Evolutionary conservation across 1,140 invertebrate genomes (phyloP).

Genomic region (Plutomurus gul): DNA sequence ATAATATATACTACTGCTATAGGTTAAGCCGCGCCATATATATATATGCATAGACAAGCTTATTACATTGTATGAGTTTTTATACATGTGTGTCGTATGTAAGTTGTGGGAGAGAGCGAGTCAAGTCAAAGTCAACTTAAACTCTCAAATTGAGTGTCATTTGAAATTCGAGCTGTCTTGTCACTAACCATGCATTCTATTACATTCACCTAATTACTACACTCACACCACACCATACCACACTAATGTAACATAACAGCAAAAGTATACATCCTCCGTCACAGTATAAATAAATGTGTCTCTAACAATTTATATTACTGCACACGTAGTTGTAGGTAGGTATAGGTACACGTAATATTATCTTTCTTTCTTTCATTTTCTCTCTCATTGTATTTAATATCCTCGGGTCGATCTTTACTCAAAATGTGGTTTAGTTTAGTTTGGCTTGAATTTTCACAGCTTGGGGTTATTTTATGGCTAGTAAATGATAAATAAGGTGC

Average conservation of each 20-base stretch:
- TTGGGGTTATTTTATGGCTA: constrained; percentile 6
- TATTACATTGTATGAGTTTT: no score
- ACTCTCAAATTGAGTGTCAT: constrained; percentile 30
- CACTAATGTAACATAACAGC: constrained; percentile 26
- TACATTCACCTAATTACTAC: constrained; percentile 51
- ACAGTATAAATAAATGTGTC: constrained; percentile 1
- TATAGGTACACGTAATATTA: background rate
- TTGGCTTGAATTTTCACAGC: background rate
- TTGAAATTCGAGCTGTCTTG: constrained; percentile 49
- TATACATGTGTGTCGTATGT: no score
- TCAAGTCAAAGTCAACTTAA: constrained; percentile 27
- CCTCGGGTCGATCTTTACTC: background rate
- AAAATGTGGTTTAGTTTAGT: background rate
- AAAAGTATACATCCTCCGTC: constrained; percentile 26
- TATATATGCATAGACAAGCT: no score
- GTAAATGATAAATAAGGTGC: constrained; percentile 24
- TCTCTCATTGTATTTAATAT: background rate
- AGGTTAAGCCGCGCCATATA: no score
- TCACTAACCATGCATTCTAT: constrained; percentile 52
- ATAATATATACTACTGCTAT: no score
- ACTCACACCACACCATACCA: constrained; percentile 41
- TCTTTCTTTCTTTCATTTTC: background rate
- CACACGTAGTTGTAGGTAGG: no score
- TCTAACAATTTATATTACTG: no score
- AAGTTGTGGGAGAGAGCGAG: background rate